Evolutionary conservation across 2,113 vertebrate species (phyloP), one percentile per base, ranked within the genome.

Genomic region (Myotis yumanensis): DNA sequence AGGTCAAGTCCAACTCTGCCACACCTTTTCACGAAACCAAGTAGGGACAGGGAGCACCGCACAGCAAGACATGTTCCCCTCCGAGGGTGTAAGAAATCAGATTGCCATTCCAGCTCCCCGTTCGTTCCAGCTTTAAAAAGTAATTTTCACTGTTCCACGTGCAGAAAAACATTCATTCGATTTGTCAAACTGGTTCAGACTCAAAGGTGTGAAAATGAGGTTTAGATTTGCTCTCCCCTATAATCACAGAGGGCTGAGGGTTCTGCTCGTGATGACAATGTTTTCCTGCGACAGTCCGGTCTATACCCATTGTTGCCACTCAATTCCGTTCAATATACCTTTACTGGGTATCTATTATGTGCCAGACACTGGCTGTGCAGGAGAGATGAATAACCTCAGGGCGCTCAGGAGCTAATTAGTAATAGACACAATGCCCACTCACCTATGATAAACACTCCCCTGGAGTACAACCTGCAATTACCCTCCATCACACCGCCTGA

Each of bases 341-440:
- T 46, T 4, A 0, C 64, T 30, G 28, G 23, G 2, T 7, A 46
- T 7, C 37, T 30, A 0, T 5, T 6, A 9, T 0, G 17, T n/a
- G 37, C 20, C 62, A 62, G 90, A 79, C 15, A 5, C 48, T 3
- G 43, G 77, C 43, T 54, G 23, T 35, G 15, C 3, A 2, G 6
- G 2, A 59, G 10, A 16, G 12, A 16, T 18, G 72, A 76, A 20
- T 11, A 46, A 77, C n/a, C 37, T 0, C 2, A n/a, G 46, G 66
- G 62, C 48, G 3, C 9, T 22, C 52, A 11, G 37, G 2, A 46
- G 23, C 73, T 64, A 23, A 69, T 40, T 4, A 62, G 46, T 0
- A 32, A 52, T 25, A 82, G 88, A 43, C 30, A 12, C 51, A 35
- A 66, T 2, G n/a, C 10, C 10, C 0, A 0, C 8, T 18, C 23